Conservation (phyloP, 2,797 vertebrate genomes). For the Acridotheres tristis region DNA sequence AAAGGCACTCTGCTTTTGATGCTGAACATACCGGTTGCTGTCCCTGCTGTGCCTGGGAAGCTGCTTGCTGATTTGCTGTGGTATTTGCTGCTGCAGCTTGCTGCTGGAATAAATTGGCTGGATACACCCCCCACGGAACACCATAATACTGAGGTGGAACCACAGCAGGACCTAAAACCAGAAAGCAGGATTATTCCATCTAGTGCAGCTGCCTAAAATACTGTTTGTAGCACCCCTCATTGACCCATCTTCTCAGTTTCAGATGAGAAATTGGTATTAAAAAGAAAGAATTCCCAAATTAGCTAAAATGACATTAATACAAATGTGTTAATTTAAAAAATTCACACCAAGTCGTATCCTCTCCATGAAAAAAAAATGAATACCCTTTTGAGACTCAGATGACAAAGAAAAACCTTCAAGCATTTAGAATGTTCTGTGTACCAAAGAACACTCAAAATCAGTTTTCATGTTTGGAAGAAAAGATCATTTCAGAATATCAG, state of each 20-base stretch:
- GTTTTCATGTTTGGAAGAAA: not conserved
- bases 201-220: not conserved
- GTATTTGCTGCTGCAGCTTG: slow-evolving; percentile 90
- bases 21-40: slow-evolving; percentile 86
- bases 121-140: slow-evolving; percentile 97
- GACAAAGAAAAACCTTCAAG: not conserved
- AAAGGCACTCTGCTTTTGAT: not conserved
- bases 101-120: slow-evolving; percentile 97
- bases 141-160: slow-evolving; percentile 98
- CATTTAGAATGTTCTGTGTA: not conserved
- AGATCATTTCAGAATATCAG: not conserved
- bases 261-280: not conserved
- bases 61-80: slow-evolving; percentile 91
- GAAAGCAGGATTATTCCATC: slow-evolving; percentile 4
- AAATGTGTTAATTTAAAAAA: not conserved
- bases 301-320: not conserved
- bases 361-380: not conserved
- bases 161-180: slow-evolving; percentile 88
- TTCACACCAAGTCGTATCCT: not conserved
- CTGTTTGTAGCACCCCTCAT: not conserved
- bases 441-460: not conserved
- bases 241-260: not conserved
- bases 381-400: not conserved
- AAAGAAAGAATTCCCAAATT: not conserved
- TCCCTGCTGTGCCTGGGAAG: slow-evolving; percentile 88